Percentiles rank a stretch among this genome's conserved stretches.
Conservation (phyloP, 2,797 vertebrate species). For the Ispidina picta region DNA sequence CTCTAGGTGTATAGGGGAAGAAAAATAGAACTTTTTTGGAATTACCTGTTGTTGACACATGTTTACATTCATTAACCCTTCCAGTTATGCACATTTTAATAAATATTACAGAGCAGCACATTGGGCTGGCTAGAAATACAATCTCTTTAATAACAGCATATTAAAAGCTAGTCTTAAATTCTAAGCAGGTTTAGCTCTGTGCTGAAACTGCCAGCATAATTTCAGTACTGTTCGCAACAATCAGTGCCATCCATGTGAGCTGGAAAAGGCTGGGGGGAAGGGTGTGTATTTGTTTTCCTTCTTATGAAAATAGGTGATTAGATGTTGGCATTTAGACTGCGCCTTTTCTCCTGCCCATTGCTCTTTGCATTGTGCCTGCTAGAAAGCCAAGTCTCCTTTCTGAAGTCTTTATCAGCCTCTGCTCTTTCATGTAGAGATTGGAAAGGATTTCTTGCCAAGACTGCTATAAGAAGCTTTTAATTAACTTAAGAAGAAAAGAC, state of each 20-base stretch:
- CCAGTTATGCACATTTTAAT: neutral
- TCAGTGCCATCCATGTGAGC: neutral
- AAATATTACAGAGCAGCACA: neutral
- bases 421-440: neutral
- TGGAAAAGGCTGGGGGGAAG: neutral
- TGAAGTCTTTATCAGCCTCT: neutral
- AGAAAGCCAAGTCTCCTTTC: neutral
- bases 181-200: neutral
- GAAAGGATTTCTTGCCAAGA: neutral
- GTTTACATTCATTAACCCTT: neutral
- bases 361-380: neutral
- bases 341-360: neutral
- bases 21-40: neutral
- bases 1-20: neutral
- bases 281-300: neutral
- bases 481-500: neutral
- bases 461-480: neutral
- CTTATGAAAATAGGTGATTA: neutral
- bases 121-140: neutral
- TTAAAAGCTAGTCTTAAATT: neutral
- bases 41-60: neutral
- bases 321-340: neutral
- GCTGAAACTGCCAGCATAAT: neutral
- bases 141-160: neutral
- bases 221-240: neutral